Base-by-base conservation (phyloP, 35 echinoderm and acorn worm species). In the Ophiothrix spiculata region DNA sequence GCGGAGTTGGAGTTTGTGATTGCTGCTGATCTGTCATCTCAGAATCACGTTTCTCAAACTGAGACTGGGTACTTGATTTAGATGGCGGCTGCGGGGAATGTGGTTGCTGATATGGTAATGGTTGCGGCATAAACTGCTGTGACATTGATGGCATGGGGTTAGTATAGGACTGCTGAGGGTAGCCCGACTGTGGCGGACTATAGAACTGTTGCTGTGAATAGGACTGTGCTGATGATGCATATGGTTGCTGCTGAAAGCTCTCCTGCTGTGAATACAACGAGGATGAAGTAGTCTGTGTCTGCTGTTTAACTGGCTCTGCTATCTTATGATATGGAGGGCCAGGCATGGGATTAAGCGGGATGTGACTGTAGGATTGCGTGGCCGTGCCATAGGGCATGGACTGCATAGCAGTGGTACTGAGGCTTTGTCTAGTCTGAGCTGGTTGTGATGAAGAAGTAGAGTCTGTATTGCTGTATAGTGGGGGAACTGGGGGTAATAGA, bases 241-340 rank as follows among this genome's bases (percentile, higher is more conserved):
- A 4, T 33, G 39, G 86, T 39, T 85, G 88, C 88, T 97, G 94
- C 46, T 97, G 90, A 25, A 46, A 17, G 41, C 42, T 75, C 17
- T 76, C 56, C 78, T 98, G 91, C 78, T 91, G 89, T 34, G 92
- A 78, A 40, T 88, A 88, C 39, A 86, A 88, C 36, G 80, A 83
- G 36, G 91, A 92, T 0, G 80, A 76, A 31, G 75, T 82, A 1
- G 87, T n/a, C 14, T 88, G 78, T 38, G 88, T 89, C 39, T 86
- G 69, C 29, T 90, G 91, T 39, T 84, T 88, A 41, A 94, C 87
- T 2, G 96, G 96, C 75, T 99, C 92, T 45, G 96, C 96, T 86
- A 99, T 99, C 82, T 99, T 99, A 56, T 94, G 96, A 87, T 91
- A 89, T 0, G 89, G 86, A 31, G 96, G 92, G 56, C 89, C 92